Base-by-base conservation (phyloP, 2,113 vertebrate species). In the Callaeas wilsoni region DNA sequence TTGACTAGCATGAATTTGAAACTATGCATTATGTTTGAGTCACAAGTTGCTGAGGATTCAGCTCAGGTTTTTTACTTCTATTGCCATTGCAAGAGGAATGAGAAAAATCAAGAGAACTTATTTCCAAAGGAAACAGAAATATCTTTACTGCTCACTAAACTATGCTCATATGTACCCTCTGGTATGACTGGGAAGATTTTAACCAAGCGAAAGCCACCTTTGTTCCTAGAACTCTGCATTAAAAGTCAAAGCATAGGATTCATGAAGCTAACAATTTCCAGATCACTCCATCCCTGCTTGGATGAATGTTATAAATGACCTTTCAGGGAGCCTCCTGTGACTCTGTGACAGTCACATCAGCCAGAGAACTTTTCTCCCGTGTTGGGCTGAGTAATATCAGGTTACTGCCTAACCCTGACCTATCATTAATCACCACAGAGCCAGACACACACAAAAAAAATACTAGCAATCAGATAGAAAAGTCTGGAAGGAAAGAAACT, bases 401-500 rank as follows among this genome's bases (percentile, higher is more conserved):
- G 75, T 96, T 95, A 83, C 89, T 1, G 1, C 63, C 87, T 86
- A 56, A 77, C 83, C 53, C 64, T 91, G 84, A 79, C 68, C 83
- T 74, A 47, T 68, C 90, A 95, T 93, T 91, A 95, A 97, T 96
- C 96, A 96, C 49, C 8, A 14, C 62, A 80, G 68, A 95, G 67
- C 49, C 49, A 83, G 52, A 7, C 4, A 27, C 30, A 95, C 35
- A 49, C 19, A 33, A 16, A 83, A n/a, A 60, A 85, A 60, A 78
- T 93, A 93, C 85, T 83, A 82, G 23, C 30, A 89, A 49, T 89
- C 16, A 35, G 53, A 90, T 39, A 94, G 68, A 94, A 95, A 71
- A 60, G 59, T 32, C 74, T 89, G 78, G 57, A 95, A 76, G 47
- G 37, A 76, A 90, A 94, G 59, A 90, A 16, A 52, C 16, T 86